phyloP scores from a whole-genome alignment of 2,888 invertebrate genomes.

The Morinoia aosen region DNA sequence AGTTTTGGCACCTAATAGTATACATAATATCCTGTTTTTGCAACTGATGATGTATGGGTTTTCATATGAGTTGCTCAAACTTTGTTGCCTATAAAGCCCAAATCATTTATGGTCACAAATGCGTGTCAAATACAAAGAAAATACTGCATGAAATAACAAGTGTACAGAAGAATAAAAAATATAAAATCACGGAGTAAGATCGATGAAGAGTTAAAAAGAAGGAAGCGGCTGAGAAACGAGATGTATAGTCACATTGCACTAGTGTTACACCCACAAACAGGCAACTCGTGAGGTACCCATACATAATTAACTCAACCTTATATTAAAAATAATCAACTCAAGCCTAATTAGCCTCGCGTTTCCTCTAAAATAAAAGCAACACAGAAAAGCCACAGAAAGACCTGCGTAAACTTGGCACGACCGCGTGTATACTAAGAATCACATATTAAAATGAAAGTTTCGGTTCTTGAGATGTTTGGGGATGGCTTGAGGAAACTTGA shows the following conservation, averaged over 20 bases:
- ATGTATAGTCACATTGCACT: background rate
- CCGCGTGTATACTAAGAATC: background rate
- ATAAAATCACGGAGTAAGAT: background rate
- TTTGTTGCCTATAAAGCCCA: background rate
- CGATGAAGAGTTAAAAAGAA: too few species aligned
- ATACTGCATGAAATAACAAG: background rate
- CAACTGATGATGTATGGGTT: background rate
- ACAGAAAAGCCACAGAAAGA: background rate
- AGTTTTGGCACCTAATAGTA: too few species aligned
- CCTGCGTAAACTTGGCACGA: background rate
- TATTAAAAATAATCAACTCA: background rate
- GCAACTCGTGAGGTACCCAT: too few species aligned
- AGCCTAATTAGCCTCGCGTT: background rate
- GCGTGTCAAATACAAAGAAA: background rate
- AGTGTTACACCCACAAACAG: background rate
- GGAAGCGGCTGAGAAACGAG: background rate
- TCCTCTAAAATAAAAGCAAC: background rate
- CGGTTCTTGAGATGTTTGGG: background rate
- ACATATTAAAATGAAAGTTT: background rate
- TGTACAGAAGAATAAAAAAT: background rate
- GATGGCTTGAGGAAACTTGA: background rate
- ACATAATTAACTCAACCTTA: too few species aligned
- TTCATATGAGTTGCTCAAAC: too few species aligned
- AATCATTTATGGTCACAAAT: too few species aligned
- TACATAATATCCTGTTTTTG: background rate